phyloP scores from a whole-genome alignment of 2,113 vertebrate genomes.

The Rhinichthys klamathensis region DNA sequence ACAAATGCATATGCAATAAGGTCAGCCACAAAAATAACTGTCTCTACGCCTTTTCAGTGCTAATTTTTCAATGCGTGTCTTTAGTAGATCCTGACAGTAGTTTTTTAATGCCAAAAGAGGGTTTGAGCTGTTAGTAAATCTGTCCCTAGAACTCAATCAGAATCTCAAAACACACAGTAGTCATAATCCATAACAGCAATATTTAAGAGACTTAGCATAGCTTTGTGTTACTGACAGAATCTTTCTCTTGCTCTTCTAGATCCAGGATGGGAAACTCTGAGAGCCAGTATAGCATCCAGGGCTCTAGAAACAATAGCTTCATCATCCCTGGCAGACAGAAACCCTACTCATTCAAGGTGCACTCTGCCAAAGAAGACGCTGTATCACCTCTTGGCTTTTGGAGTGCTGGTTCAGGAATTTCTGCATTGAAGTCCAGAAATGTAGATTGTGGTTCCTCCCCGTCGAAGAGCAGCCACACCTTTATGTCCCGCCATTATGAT shows the following conservation, averaged over 20 bases:
- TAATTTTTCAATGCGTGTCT: too few species aligned
- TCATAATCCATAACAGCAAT: neutral
- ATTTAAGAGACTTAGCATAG: neutral
- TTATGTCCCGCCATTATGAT: constrained; percentile 80
- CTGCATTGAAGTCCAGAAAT: constrained; percentile 84
- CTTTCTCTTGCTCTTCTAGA: constrained; percentile 68
- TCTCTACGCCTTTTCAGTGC: too few species aligned
- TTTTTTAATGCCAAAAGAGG: too few species aligned
- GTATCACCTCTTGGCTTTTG: constrained; percentile 82
- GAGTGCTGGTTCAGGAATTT: constrained; percentile 68
- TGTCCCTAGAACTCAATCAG: neutral
- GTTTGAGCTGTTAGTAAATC: too few species aligned
- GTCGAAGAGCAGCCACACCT: constrained; percentile 83
- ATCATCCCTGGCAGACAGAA: constrained; percentile 83
- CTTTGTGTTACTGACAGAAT: constrained; percentile 48
- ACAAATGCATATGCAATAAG: too few species aligned
- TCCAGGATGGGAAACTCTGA: constrained; percentile 95
- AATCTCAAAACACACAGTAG: neutral
- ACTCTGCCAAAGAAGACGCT: constrained; percentile 81
- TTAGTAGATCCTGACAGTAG: too few species aligned
- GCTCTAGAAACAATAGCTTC: constrained; percentile 78
- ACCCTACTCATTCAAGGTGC: constrained; percentile 85
- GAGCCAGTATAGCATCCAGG: constrained; percentile 94
- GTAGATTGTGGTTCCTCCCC: constrained; percentile 87
- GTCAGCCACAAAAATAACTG: too few species aligned